Base-by-base conservation (phyloP, 2,797 vertebrate genomes). In the Tapirus indicus region DNA sequence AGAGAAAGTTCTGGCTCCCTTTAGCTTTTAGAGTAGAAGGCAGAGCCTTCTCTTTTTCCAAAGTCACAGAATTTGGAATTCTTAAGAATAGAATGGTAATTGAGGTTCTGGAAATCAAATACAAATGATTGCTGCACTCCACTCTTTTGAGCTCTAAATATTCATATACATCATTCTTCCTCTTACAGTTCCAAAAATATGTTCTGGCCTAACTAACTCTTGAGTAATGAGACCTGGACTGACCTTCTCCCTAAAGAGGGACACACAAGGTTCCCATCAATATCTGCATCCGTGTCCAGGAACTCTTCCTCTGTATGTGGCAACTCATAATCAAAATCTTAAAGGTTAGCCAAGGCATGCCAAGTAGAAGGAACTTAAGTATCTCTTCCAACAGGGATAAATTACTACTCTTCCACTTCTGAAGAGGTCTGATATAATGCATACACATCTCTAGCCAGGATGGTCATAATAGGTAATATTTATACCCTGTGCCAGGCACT, bases 251-350 rank as follows among this genome's bases (percentile, higher is more conserved):
- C 14, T 13, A 62, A 41, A 89, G 32, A 6, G 2, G 6, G 2
- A 16, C 1, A 56, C 27, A 32, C 2, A 52, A 77, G 6, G 1
- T 75, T 86, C 56, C 11, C 71, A 56, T 74, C 12, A 82, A 16
- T 9, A 78, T 32, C 0, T 49, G 1, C 2, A 49, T 58, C 17
- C 23, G 18, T 29, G 4, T 35, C 25, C 6, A 68, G 0, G 3
- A 80, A 29, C 10, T 58, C 23, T 78, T 38, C 35, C 25, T 29
- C 7, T 68, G 23, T 27, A 2, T 56, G 9, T 83, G 35, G 13
- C 8, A 75, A 69, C 9, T 32, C 77, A 1, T 62, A 44, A 85
- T 32, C 13, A 52, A 74, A 77, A 62, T 25, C 6, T 56, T 49
- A 78, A 93, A 85, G 16, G 14, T 52, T 66, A 77, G 7, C 23